Conservation (phyloP, 53 echinoderm and acorn worm species). For the Astropecten irregularis region DNA sequence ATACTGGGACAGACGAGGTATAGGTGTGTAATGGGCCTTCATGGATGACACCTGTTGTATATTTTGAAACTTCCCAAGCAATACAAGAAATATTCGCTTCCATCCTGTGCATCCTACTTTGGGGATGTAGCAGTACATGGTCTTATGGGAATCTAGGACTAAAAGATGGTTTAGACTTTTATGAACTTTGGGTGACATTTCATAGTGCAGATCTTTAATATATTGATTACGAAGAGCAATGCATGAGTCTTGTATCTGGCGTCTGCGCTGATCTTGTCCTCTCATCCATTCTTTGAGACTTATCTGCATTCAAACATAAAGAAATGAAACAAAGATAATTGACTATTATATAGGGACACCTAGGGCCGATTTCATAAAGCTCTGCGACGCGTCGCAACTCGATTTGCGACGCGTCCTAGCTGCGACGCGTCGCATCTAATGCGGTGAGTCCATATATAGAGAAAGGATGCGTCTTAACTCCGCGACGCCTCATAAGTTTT, state of each 20-base stretch:
- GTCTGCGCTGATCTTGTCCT: background rate
- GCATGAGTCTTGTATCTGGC: background rate
- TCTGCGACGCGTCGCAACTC: no score
- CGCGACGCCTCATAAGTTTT: no score
- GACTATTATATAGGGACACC: no score
- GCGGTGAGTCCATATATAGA: no score
- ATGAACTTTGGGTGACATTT: background rate
- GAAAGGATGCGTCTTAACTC: no score
- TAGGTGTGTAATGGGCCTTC: constrained; percentile 38
- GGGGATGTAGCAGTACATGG: constrained; percentile 77
- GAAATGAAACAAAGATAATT: no score
- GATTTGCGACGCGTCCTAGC: no score
- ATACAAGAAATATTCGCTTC: constrained; percentile 74
- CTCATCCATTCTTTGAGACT: background rate
- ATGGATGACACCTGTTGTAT: constrained; percentile 26
- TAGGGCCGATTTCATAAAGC: no score
- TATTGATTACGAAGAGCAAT: background rate
- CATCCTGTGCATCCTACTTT: constrained; percentile 84
- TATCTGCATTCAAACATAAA: background rate
- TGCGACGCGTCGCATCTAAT: no score
- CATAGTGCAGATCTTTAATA: background rate
- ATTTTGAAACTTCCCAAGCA: constrained; percentile 31
- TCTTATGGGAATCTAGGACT: constrained; percentile 66
- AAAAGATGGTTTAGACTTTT: constrained; percentile 16
- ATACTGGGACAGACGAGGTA: constrained; percentile 40